phyloP scores from a whole-genome alignment of 2,113 vertebrate species.

The Dendropsophus ebraccatus region DNA sequence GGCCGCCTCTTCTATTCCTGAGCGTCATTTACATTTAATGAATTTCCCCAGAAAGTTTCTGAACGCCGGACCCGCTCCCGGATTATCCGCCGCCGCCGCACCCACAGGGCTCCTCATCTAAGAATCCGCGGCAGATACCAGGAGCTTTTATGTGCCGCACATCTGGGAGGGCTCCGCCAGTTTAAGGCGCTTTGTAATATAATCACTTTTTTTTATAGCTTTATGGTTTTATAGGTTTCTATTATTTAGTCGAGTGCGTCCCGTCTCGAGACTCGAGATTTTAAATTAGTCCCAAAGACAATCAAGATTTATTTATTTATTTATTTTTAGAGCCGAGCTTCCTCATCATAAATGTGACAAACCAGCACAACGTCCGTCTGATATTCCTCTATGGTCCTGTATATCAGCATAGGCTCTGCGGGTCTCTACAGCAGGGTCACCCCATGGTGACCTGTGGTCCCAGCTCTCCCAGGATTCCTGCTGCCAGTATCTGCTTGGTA shows the following conservation, averaged over 20 bases:
- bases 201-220: conserved; percentile 13
- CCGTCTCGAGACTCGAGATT: background rate
- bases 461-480: no score
- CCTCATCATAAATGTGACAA: background rate
- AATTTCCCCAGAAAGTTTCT: background rate
- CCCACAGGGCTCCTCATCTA: conserved; percentile 20
- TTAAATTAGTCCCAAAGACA: background rate
- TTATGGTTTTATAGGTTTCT: background rate
- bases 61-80: background rate
- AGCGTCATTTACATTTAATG: background rate
- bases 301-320: background rate
- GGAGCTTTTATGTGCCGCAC: background rate
- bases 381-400: background rate
- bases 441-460: no score
- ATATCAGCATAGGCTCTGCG: background rate
- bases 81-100: background rate
- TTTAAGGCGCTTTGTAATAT: conserved; percentile 6
- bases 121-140: conserved; percentile 1
- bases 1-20: background rate
- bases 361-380: background rate
- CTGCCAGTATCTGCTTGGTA: no score
- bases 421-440: background rate
- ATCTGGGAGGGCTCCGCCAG: background rate
- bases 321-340: background rate
- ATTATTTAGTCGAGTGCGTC: background rate